phyloP scores from a whole-genome alignment of 2,888 invertebrate genomes.

The Philonicus albiceps region DNA sequence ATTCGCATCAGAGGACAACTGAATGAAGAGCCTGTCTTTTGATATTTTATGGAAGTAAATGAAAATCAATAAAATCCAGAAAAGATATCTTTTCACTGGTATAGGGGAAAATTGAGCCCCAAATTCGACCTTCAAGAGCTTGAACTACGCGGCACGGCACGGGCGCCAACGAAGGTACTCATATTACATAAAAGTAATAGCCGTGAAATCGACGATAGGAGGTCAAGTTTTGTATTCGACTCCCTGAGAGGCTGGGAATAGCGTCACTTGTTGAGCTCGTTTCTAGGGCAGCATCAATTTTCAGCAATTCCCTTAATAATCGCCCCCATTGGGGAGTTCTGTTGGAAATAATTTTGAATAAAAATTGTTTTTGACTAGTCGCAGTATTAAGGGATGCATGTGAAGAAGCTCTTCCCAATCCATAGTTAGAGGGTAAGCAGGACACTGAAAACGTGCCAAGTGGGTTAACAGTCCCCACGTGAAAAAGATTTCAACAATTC shows the following conservation, averaged over 20 bases:
- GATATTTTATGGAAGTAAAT: constrained; percentile 1
- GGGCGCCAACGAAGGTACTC: background rate
- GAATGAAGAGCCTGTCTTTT: background rate
- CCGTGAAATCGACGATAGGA: background rate
- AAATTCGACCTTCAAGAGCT: background rate
- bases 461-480: background rate
- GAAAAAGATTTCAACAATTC: background rate
- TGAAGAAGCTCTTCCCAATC: background rate
- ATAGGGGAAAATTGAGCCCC: background rate
- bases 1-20: background rate
- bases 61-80: constrained; percentile 15
- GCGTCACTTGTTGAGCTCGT: background rate
- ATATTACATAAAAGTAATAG: background rate
- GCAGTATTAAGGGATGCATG: background rate
- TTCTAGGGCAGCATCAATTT: background rate
- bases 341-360: background rate
- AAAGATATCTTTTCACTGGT: background rate
- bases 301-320: background rate
- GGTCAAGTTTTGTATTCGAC: background rate
- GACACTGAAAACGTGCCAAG: background rate
- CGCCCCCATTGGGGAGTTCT: background rate
- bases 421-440: background rate
- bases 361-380: background rate
- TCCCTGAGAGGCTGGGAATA: background rate
- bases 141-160: background rate